Evolutionary conservation across 2,797 vertebrate genomes (phyloP), one percentile per base, ranked within the genome.

Genomic region (Pelochelys cantorii): DNA sequence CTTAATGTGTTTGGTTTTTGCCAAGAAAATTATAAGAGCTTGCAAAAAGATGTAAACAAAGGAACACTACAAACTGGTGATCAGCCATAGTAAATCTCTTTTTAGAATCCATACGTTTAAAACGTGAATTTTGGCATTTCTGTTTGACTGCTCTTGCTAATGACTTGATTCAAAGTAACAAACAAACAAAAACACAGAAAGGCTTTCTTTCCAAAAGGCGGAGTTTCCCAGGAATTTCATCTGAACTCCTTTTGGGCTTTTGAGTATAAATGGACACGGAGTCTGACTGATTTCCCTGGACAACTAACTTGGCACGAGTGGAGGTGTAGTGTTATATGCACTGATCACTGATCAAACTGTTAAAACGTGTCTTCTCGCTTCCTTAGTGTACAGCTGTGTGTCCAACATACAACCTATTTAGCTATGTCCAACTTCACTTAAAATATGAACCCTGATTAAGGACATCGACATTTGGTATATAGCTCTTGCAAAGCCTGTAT

Each of bases 201-300:
- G 53, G 1, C 7, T n/a, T 7, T 75, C 59, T 94, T 95, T 93
- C 59, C 68, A 87, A 95, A 95, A 95, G 88, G 84, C 83, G 93
- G 80, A 95, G 82, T 89, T 75, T 83, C 14, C 25, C 25, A 80
- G 74, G 87, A 89, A 74, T 81, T 96, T 97, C 85, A 94, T 57
- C 83, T 80, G 53, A 1, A 83, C 23, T 92, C 34, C 84, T 37
- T 89, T 93, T 84, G 89, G 92, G 90, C 85, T 86, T 93, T 79
- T 9, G 82, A 86, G 23, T 27, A 87, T 6, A 77, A 84, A 86
- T 89, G 71, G 37, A 59, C 60, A 42, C 56, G 77, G 81, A 42
- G 55, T 15, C 74, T 13, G 84, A 22, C 10, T 37, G 25, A 5
- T 92, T 87, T 79, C 15, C 65, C 54, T 86, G 29, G 29, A 62